phyloP scores from a whole-genome alignment of 2,797 vertebrate species.

The Rousettus madagascariensis region DNA sequence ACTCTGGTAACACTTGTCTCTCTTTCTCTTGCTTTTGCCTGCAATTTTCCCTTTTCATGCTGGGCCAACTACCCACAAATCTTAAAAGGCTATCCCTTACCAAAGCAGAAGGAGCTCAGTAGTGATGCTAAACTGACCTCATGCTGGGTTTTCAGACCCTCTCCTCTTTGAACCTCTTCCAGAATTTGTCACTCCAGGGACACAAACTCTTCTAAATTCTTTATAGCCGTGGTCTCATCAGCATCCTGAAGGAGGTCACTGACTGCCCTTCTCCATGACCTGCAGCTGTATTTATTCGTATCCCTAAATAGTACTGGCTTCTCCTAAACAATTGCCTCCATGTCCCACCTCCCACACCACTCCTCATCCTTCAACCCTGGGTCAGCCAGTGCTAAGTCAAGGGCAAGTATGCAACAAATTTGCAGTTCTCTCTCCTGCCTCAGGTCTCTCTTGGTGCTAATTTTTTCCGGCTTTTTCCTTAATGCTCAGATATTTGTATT shows the following conservation, averaged over 20 bases:
- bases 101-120: slow-evolving; percentile 17
- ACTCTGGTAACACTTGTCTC: not conserved
- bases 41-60: not conserved
- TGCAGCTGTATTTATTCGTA: slow-evolving; percentile 19
- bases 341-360: not conserved
- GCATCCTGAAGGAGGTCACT: not conserved
- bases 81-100: not conserved
- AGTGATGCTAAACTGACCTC: not conserved
- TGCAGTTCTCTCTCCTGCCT: not conserved
- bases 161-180: slow-evolving; percentile 43
- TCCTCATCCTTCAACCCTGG: not conserved
- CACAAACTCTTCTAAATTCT: slow-evolving; percentile 16
- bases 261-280: not conserved
- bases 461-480: slow-evolving; percentile 61
- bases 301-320: not conserved
- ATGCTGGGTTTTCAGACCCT: not conserved
- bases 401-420: slow-evolving; percentile 29
- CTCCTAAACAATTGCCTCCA: not conserved
- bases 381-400: slow-evolving; percentile 41
- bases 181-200: not conserved
- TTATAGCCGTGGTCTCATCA: slow-evolving; percentile 3
- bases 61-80: not conserved
- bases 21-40: not conserved
- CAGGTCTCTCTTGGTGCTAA: slow-evolving; percentile 42
- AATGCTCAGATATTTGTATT: slow-evolving; percentile 52